Base-by-base conservation (phyloP, 1,140 invertebrate genomes). In the Caenorhabditis latens region DNA sequence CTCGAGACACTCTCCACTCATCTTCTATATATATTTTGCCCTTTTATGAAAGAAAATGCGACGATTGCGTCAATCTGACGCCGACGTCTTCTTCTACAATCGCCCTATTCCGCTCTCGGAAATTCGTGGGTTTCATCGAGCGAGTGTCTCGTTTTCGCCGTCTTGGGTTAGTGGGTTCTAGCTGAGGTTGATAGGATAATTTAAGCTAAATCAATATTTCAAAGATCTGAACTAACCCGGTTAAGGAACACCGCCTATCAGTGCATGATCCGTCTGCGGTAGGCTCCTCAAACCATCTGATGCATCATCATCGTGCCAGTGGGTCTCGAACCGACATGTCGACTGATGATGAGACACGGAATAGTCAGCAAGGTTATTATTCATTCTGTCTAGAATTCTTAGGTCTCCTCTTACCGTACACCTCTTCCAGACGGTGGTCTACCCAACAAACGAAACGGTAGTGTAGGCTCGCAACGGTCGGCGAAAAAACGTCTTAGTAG, bases 281-380 rank as follows among this genome's bases (percentile, higher is more conserved):
- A 71, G 40, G 9, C 57, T 58, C 57, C 21, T 11, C 7, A 5
- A 79, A 79, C 24, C n/a, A 79, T 71, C 65, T 46, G 65, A 71
- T 71, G 14, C 65, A 32, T 50, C n/a, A 79, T 53, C 46, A 79
- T 24, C 43, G 71, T 24, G 71, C 71, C 8, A 79, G 84, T 58
- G 87, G 87, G 9, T 88, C 87, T 75, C 87, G 87, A 57, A 88
- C 87, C 21, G 87, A 88, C 42, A 75, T 88, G 46, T 88, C 87
- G 2, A 88, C 87, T 8, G 87, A 88, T 65, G 87, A 88, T 82
- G 87, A 88, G 83, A 63, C 83, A 16, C 43, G 71, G 9, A 79
- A 46, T 53, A 79, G 71, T 79, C 71, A 84, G 40, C 82, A 84
- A 43, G 82, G 82, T 84, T 58, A 58, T 2, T 79, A 50, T 32